Base-by-base conservation (phyloP, 2,113 vertebrate genomes). In the Osmerus eperlanus region DNA sequence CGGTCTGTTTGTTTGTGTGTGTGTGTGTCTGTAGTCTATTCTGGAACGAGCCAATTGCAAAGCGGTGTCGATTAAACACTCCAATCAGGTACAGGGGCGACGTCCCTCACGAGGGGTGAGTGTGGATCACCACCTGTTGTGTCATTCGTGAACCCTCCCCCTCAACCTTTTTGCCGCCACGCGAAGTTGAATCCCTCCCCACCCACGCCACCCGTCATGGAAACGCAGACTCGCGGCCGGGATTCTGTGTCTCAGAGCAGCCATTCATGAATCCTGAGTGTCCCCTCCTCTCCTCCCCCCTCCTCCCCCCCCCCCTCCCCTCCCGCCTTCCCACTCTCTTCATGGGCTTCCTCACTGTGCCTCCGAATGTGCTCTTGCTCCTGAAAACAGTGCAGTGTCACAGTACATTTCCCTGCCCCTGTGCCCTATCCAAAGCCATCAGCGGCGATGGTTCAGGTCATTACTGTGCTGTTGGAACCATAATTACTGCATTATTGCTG, bases 1-100 rank as follows among this genome's bases (percentile, higher is more conserved):
- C 32, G 52, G 15, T 21, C 70, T 86, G 16, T 84, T 81, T 86
- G 23, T 23, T 1, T 23, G 15, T 21, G 69, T 86, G 16, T 28
- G 68, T 88, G 18, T 89, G 59, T 87, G 21, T 81, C 81, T 80
- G 47, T 85, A 90, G 91, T 90, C 91, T 78, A 23, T 85, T 78
- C 89, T 89, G 84, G 90, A 89, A 71, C 87, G 86, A 84, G 84
- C 79, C 74, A 91, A 92, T 82, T 90, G 89, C 89, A 92, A 89
- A 84, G 68, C 85, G 66, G 82, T 85, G 1, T 88, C 88, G 8
- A 36, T 90, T 81, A 93, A 91, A 92, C 87, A 79, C 73, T 90
- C 90, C 89, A 92, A 91, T 90, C 90, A 91, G 88, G 87, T 88
- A 79, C 82, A 89, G 82, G 86, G 85, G 55, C 85, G 85, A 53